phyloP scores from a whole-genome alignment of 2,888 invertebrate species.

The Melieria crassipennis region DNA sequence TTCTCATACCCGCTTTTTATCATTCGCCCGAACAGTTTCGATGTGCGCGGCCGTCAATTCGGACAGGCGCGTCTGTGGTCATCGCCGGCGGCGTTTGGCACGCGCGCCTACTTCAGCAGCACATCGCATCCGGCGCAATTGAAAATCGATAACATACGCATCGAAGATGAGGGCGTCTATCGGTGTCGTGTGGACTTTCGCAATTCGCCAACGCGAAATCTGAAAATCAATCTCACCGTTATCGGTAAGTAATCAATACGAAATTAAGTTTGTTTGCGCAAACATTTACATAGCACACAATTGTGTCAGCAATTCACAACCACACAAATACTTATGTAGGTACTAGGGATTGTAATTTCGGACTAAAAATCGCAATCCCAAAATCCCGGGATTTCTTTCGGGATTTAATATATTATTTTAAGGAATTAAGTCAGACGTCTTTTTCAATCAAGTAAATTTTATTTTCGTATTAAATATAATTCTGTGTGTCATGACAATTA shows the following conservation, averaged over 20 bases:
- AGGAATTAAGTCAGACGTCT: no score
- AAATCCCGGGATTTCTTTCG: no score
- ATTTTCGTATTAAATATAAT: no score
- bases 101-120: constrained; percentile 84
- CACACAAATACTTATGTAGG: not conserved
- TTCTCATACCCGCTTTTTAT: not conserved
- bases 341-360: not conserved
- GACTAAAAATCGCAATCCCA: no score
- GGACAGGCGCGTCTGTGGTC: constrained; percentile 86
- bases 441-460: no score
- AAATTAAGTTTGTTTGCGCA: constrained; percentile 16
- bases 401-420: no score
- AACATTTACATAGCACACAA: not conserved
- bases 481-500: no score
- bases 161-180: constrained; percentile 76
- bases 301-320: not conserved
- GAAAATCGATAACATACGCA: constrained; percentile 72
- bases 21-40: constrained; percentile 70
- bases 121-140: constrained; percentile 83
- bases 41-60: constrained; percentile 77
- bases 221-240: constrained; percentile 79
- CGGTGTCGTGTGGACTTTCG: constrained; percentile 80
- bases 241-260: constrained; percentile 70
- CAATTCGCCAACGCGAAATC: constrained; percentile 77
- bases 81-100: constrained; percentile 78